Conservation (phyloP, 1,140 invertebrate species). For the Araneus ventricosus region DNA sequence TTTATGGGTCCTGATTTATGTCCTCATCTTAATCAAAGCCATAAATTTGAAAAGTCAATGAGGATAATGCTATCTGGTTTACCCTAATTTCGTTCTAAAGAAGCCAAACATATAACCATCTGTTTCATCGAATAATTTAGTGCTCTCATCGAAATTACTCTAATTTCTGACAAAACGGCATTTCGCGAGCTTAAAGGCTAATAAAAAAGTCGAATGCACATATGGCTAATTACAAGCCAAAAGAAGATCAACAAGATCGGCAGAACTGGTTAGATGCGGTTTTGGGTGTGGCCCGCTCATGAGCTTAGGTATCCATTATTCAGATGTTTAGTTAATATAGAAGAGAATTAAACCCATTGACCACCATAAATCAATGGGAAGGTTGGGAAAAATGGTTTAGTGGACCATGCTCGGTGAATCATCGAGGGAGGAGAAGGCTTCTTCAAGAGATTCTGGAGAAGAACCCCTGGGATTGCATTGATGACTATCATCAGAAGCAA, state of each 20-base stretch:
- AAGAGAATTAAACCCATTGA: slow-evolving; percentile 21
- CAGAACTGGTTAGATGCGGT: background rate
- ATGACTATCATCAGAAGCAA: background rate
- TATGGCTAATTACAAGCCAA: background rate
- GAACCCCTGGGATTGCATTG: background rate
- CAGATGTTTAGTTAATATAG: slow-evolving; percentile 47
- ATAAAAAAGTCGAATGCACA: background rate
- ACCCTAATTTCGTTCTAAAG: background rate
- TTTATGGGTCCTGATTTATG: no score
- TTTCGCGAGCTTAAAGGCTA: background rate
- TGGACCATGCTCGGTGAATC: background rate
- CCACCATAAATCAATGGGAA: slow-evolving; percentile 28
- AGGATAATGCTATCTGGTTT: no score
- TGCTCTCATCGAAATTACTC: background rate
- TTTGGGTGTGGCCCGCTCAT: slow-evolving; percentile 20
- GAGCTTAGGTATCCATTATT: slow-evolving; percentile 3
- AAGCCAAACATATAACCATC: background rate
- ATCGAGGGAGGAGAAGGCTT: background rate
- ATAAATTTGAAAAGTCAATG: no score
- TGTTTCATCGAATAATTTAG: background rate
- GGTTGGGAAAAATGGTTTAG: background rate
- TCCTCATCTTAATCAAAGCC: no score
- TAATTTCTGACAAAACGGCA: background rate
- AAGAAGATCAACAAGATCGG: slow-evolving; percentile 18
- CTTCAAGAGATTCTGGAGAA: background rate